Evolutionary conservation across 2,888 invertebrate species (phyloP), one percentile per base, ranked within the genome.

Genomic region (Drosophila lacicola): DNA sequence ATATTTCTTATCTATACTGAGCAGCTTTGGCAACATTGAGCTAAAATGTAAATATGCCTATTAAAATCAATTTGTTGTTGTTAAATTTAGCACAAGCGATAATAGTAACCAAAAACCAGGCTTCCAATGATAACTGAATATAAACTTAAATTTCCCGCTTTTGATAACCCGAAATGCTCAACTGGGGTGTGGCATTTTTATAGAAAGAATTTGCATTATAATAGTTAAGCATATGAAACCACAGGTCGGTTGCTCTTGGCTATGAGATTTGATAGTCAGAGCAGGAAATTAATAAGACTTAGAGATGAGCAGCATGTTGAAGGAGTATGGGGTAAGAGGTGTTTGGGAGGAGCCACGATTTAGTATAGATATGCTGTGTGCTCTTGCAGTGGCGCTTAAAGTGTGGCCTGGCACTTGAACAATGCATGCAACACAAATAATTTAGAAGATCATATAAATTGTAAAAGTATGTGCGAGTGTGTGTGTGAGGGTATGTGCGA

Each of bases 401-500:
- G 78, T 72, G 78, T 55, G 77, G 56, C 54, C 54, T 41, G 67
- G 61, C 67, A 60, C 58, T 67, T 66, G 53, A n/a, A 36, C 34
- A 69, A 51, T 64, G 70, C 68, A 70, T 69, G 64, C 58, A 66
- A 45, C 62, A 74, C 72, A 84, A 81, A 77, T 81, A 81, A 77
- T 71, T 69, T 68, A 72, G 44, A 47, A 66, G 70, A 54, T 47
- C 67, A 77, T 71, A 88, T 83, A 88, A 80, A 86, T 86, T 80
- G 65, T 58, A 29, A 36, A 8, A 17, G 34, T 47, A 37, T 34
- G 39, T 39, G 17, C 44, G 10, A 4, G 4, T 50, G 33, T 45
- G 39, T 46, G 21, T 56, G 21, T 55, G 37, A 54, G 57, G 55
- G 64, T 57, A 39, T 45, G 54, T 42, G 55, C 34, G 51, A 54